Evolutionary conservation across 1,140 invertebrate genomes (phyloP), one percentile per base, ranked within the genome.

Genomic region (Drosophila tristis): DNA sequence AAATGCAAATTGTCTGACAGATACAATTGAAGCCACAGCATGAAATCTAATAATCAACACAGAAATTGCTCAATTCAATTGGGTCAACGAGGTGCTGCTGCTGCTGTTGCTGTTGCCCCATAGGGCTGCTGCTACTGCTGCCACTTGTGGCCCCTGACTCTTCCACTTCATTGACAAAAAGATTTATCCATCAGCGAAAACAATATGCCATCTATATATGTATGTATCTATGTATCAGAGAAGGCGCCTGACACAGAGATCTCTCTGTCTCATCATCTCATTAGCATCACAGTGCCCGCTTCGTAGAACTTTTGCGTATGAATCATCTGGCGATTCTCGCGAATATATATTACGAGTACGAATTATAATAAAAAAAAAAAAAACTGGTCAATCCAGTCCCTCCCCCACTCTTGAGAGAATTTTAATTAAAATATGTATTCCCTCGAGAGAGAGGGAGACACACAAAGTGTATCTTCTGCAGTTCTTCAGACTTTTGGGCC

Each of bases 11-110:
- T 45, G 53, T 66, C 66, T 76, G 50, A 53, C 25, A 74, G 78
- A 58, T 59, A 68, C 66, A 80, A 85, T 85, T 82, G 74, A 49
- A 39, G 35, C 64, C 74, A 57, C 59, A 59, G 74, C 78, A 74
- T 65, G 62, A 86, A 85, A 85, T 85, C 80, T 85, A 85, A 85
- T 85, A 85, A 80, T 63, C 51, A 64, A 51, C 65, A 73, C 63
- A 60, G 68, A 67, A 85, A 87, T 87, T 87, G 78, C 82, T 81
- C 82, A 73, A 86, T 73, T 70, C 57, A 86, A 78, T 89, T 89
- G 50, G 81, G 81, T 87, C 81, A 86, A 61, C 57, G 65, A 66
- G 70, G 78, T 73, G 56, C 53, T 71, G 62, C 43, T 54, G 23
- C 4, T 47, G 15, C 45, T 15, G 20, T 20, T n/a, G 7, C 25